Percentiles rank a stretch among this genome's conserved stretches.
phyloP scores from a whole-genome alignment of 2,113 vertebrate species.

The Epinephelus fuscoguttatus region DNA sequence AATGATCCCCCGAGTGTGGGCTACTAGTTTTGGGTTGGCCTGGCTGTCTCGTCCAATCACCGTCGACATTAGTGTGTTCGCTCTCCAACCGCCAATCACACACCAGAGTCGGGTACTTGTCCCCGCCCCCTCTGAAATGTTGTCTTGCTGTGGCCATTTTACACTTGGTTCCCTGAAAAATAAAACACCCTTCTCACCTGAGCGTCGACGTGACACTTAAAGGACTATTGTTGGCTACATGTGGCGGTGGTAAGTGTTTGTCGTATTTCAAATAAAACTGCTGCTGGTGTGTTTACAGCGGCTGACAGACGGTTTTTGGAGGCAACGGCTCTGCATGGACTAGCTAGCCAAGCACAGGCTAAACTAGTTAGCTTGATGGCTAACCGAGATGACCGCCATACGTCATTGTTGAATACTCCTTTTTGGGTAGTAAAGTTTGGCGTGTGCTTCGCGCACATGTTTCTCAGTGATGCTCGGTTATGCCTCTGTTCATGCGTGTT shows the following conservation, averaged over 20 bases:
- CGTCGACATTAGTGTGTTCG: background rate
- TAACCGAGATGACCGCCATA: constrained; percentile 71
- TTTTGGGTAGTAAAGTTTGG: background rate
- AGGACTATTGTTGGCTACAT: background rate
- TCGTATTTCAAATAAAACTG: background rate
- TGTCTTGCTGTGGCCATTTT: constrained; percentile 82
- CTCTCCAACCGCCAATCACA: constrained; percentile 63
- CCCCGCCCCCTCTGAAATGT: constrained; percentile 57
- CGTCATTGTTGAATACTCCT: constrained; percentile 68
- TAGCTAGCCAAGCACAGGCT: constrained; percentile 41
- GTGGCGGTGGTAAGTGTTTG: constrained; percentile 59
- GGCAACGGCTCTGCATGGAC: background rate
- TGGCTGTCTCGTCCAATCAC: constrained; percentile 68
- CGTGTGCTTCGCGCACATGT: background rate
- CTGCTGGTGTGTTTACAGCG: background rate
- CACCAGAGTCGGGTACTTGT: background rate
- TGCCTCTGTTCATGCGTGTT: background rate
- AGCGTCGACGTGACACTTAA: constrained; percentile 11
- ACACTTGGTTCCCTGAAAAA: constrained; percentile 50
- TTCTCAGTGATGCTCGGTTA: background rate
- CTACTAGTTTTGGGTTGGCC: background rate
- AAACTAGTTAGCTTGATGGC: constrained; percentile 65
- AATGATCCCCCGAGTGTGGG: background rate
- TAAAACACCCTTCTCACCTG: constrained; percentile 15
- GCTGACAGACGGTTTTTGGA: background rate